Evolutionary conservation across 2,888 invertebrate species (phyloP), one percentile per base, ranked within the genome.

Genomic region (Chloroclysta siterata): DNA sequence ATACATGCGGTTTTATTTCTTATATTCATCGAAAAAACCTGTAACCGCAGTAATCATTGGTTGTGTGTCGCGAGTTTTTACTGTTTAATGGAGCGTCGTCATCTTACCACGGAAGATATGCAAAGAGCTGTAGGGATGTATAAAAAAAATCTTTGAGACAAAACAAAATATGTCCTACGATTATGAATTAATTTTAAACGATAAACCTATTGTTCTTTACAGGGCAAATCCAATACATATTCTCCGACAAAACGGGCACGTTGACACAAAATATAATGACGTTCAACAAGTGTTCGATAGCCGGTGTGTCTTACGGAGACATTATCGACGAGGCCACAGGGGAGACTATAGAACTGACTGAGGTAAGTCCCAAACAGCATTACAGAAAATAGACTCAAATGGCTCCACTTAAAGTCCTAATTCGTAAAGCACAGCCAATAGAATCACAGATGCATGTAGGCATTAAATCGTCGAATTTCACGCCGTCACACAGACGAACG

Each of bases 191-290:
- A n/a, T n/a, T n/a, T n/a, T 22, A 22, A 3, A 22, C 22, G 3
- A 22, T 3, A 22, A 22, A 22, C 22, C 22, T 22, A 22, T 36
- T 46, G 13, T 51, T 1, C 10, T 69, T 83, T 85, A 53, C 84
- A 94, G 95, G 99, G 74, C 99, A 99, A 94, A 99, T 99, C 80
- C 98, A 99, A 90, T 99, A 99, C 92, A 97, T 99, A 84, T 99
- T 99, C 94, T 99, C 99, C 54, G 99, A 99, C 90, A 99, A 99
- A 94, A 99, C 99, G 68, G 99, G 99, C 77, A 99, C 99, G 13
- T 94, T 99, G 63, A 99, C 99, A 33, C 99, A 99, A 94, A 99
- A 99, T 89, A 99, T 99, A 76, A 99, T 99, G 99, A 98, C 99
- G 61, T 99, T 99, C 90, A 99, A 99, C 92, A 99, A 99, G 93